Percentiles rank a stretch among this genome's conserved stretches.
These are phyloP conservation scores for Vidua macroura DNA, from an alignment of 2,113 vertebrate genomes.

Conservation along the genomic window DNA sequence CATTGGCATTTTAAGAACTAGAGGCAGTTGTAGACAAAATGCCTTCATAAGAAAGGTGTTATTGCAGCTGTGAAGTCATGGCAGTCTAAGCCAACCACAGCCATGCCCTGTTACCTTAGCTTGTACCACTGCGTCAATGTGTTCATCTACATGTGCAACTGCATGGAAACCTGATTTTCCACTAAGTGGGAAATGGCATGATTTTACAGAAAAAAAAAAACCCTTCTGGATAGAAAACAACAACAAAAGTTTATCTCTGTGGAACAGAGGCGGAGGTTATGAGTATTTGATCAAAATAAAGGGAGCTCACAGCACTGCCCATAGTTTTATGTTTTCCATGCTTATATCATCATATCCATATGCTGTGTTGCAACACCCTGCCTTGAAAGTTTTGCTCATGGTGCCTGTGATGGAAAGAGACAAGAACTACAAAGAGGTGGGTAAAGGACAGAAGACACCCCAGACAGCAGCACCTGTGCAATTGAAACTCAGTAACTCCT, in stretches of 20 bases:
- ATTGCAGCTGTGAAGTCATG: background rate
- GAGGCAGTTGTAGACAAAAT: background rate
- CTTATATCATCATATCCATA: background rate
- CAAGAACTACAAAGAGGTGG: background rate
- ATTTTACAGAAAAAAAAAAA: background rate
- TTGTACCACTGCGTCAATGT: background rate
- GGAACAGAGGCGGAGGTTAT: rapidly evolving
- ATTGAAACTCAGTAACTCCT: background rate
- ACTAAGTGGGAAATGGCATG: background rate
- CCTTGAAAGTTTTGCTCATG: background rate
- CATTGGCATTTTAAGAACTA: background rate
- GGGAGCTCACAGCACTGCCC: background rate
- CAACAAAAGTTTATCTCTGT: background rate
- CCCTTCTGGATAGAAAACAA: background rate
- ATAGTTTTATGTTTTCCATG: background rate
- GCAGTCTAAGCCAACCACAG: background rate
- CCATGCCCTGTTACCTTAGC: background rate
- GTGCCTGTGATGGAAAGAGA: background rate
- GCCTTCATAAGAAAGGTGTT: background rate
- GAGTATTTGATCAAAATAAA: background rate
- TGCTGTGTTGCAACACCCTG: background rate
- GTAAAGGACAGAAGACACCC: background rate
- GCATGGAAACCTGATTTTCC: background rate
- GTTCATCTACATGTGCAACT: background rate
- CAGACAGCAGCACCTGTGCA: background rate